Percentiles rank a stretch among this genome's conserved stretches.
Conservation (phyloP, 2,888 invertebrate species). For the Alentia gelatinosa region DNA sequence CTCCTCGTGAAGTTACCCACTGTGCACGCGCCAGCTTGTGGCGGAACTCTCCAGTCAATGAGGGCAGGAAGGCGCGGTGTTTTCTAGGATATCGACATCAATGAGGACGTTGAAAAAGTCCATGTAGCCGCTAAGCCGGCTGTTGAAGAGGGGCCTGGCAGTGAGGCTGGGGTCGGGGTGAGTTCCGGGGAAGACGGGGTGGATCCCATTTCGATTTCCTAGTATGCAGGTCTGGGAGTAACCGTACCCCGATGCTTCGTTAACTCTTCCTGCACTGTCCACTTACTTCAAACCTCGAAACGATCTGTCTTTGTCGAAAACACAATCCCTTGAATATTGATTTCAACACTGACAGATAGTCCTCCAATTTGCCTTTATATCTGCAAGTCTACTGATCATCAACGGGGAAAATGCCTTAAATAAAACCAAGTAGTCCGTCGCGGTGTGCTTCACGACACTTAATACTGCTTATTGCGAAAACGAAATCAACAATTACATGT, state of each 20-base stretch:
- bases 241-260: background rate
- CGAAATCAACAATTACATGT: too few species aligned
- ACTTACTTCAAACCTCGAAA: background rate
- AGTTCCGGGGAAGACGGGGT: background rate
- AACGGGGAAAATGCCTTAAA: too few species aligned
- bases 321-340: too few species aligned
- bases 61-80: background rate
- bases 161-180: background rate
- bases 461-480: too few species aligned
- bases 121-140: background rate
- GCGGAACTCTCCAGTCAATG: background rate
- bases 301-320: background rate
- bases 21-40: conserved; percentile 9
- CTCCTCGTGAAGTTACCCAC: background rate
- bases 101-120: background rate
- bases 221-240: background rate
- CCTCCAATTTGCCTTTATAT: background rate
- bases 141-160: background rate
- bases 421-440: too few species aligned
- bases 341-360: too few species aligned
- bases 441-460: too few species aligned
- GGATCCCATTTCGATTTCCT: background rate
- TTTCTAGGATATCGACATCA: conserved; percentile 30
- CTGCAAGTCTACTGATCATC: too few species aligned
- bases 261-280: background rate